Base-by-base conservation (phyloP, 2,113 vertebrate species). In the Chrysemys picta region DNA sequence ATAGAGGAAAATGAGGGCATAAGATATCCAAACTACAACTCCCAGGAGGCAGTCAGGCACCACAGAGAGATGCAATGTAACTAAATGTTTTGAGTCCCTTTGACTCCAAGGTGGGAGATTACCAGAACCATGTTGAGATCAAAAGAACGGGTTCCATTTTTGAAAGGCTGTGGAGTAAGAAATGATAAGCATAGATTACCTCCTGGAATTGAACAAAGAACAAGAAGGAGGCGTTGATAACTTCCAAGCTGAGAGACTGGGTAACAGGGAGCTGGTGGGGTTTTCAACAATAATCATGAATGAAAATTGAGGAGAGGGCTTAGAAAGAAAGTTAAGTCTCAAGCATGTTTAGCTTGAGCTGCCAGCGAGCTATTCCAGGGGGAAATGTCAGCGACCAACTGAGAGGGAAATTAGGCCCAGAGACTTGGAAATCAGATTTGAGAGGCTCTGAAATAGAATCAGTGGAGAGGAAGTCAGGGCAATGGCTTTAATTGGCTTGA, bases 231-330 rank as follows among this genome's bases (percentile, higher is more conserved):
- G n/a, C 11, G n/a, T 19, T 72, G 9, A 38, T 72, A 69, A 69
- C 17, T n/a, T 69, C 35, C 65, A 69, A 19, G 35, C 9, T 35
- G 57, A 62, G n/a, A 69, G 8, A 19, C 65, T 69, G 35, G 35
- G 17, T 69, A 72, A n/a, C 65, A 72, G 65, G 35, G 65, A 72
- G 16, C n/a, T 72, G n/a, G 35, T n/a, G 35, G 62, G n/a, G 35
- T 72, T 72, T 72, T 72, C n/a, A 38, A 72, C 35, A 38, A 7
- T 65, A 65, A 12, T 65, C 8, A 45, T 11, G 82, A 27, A 91
- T 27, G 69, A 0, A 56, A 80, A 88, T 52, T 14, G 62, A 2
- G 7, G 9, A 22, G 62, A 14, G 0, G 0, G 3, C 1, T 27
- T 62, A 87, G 76, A 59, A 19, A 4, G 27, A 1, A 22, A 24